These are phyloP conservation scores for Leptothorax acervorum DNA, from an alignment of 2,888 invertebrate species.

Conservation along the genomic window DNA sequence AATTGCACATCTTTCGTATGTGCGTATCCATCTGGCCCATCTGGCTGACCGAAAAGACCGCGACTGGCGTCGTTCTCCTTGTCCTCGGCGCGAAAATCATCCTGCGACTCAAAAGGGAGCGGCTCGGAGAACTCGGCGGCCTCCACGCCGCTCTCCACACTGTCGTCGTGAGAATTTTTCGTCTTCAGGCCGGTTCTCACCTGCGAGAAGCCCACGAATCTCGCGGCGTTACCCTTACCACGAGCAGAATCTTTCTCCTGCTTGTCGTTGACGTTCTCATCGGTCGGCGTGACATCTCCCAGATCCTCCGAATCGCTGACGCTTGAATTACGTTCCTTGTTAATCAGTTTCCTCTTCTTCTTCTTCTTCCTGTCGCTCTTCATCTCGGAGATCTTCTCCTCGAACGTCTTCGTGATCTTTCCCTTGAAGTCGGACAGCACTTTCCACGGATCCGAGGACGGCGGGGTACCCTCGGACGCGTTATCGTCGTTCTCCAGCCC, in stretches of 20 bases:
- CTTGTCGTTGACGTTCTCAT: constrained; percentile 78
- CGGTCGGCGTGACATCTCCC: constrained; percentile 80
- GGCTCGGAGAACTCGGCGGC: constrained; percentile 83
- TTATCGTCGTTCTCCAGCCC: constrained; percentile 83
- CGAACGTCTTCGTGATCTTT: constrained; percentile 92
- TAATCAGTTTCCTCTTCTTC: constrained; percentile 81
- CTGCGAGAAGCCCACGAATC: constrained; percentile 85
- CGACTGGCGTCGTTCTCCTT: background rate
- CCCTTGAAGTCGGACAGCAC: constrained; percentile 91
- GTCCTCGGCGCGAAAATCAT: background rate
- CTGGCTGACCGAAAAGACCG: background rate
- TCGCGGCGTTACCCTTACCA: constrained; percentile 74
- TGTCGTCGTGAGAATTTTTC: constrained; percentile 80
- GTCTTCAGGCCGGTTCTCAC: constrained; percentile 83
- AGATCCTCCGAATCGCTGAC: constrained; percentile 89
- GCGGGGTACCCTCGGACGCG: constrained; percentile 85
- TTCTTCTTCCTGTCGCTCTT: constrained; percentile 87
- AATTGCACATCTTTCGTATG: constrained; percentile 26
- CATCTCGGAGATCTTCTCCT: constrained; percentile 91
- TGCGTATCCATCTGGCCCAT: background rate
- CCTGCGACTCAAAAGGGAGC: background rate
- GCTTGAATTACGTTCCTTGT: constrained; percentile 88
- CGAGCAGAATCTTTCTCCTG: constrained; percentile 68
- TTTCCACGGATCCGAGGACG: constrained; percentile 90
- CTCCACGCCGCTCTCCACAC: constrained; percentile 83